Percentiles rank a stretch among this genome's conserved stretches.
These are phyloP conservation scores for Drosophila robusta DNA, from an alignment of 2,888 invertebrate species.

Conservation along the genomic window DNA sequence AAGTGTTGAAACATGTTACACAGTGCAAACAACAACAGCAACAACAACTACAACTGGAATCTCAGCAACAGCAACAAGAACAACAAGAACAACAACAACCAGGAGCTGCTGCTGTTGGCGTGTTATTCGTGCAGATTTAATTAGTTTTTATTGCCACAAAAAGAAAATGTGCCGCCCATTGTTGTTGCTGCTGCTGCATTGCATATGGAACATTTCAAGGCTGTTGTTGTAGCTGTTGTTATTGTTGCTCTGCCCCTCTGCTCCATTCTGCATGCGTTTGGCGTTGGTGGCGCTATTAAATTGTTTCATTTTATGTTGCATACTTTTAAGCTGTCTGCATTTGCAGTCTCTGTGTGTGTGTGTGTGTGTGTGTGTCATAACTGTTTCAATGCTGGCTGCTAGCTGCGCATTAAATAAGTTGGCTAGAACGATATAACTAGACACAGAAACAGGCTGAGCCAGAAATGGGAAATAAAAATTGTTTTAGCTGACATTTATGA, in stretches of 20 bases:
- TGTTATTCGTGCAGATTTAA: slow-evolving; percentile 71
- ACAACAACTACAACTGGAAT: slow-evolving; percentile 9
- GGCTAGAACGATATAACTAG: background rate
- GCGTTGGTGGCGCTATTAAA: slow-evolving; percentile 45
- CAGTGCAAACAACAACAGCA: slow-evolving; percentile 24
- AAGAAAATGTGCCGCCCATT: slow-evolving; percentile 38
- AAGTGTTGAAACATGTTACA: slow-evolving; percentile 77
- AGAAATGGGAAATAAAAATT: background rate
- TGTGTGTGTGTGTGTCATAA: slow-evolving; percentile 11
- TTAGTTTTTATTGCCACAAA: slow-evolving; percentile 72
- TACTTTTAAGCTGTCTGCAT: slow-evolving; percentile 42
- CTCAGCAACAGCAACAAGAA: slow-evolving; percentile 8
- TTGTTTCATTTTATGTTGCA: slow-evolving; percentile 60
- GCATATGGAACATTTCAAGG: slow-evolving; percentile 57
- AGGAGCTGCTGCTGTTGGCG: slow-evolving; percentile 37
- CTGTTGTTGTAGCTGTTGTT: slow-evolving; percentile 13
- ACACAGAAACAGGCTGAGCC: background rate
- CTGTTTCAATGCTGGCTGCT: slow-evolving; percentile 35
- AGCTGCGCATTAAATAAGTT: slow-evolving; percentile 1
- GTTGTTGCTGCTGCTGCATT: slow-evolving; percentile 27
- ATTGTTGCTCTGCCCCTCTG: background rate
- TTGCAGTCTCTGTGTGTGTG: background rate
- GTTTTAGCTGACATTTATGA: background rate
- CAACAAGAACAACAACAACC: slow-evolving; percentile 27
- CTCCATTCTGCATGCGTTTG: slow-evolving; percentile 1